Evolutionary conservation across 2,113 vertebrate species (phyloP), one percentile per base, ranked within the genome.

Genomic region (Tetraodon nigroviridis): DNA sequence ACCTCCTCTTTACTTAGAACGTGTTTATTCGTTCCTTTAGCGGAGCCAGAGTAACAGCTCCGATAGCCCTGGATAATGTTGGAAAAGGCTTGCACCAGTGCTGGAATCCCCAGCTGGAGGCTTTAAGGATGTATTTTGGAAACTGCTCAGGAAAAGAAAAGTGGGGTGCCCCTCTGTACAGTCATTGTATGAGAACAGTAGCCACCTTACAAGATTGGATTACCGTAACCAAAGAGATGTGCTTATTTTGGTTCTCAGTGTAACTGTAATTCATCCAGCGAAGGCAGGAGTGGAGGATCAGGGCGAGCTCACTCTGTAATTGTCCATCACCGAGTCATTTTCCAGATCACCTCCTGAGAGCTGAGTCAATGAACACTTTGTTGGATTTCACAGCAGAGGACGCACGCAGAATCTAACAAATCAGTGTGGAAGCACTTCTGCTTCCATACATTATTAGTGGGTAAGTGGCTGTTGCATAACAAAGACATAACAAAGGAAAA

Each of bases 131-230:
- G 71, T 86, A 85, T 82, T 82, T 89, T 90, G 89, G 87, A 90
- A 55, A 24, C 49, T 7, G 57, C 83, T 90, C 82, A 86, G 84
- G 88, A 86, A 90, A 89, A 87, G 69, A 76, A 86, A 89, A 89
- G 81, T 78, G 69, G 68, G 75, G 79, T 58, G 61, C 81, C 80
- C 76, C 64, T 81, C 73, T 82, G 62, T 71, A 63, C 63, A 70
- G 59, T 68, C 84, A 86, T 80, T 86, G 79, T 82, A 56, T 58
- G 58, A 79, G 82, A 89, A 89, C 84, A 87, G 86, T 77, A 84
- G 84, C 80, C 61, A 78, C 75, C 82, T 81, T 81, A 73, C 77
- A 80, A 71, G 69, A 76, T 77, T 83, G 55, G 76, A 82, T 86
- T 84, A 83, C 83, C 75, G 29, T 58, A 78, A 71, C 50, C 57